Conservation (phyloP, 2,888 invertebrate species). For the Rhingia campestris region DNA sequence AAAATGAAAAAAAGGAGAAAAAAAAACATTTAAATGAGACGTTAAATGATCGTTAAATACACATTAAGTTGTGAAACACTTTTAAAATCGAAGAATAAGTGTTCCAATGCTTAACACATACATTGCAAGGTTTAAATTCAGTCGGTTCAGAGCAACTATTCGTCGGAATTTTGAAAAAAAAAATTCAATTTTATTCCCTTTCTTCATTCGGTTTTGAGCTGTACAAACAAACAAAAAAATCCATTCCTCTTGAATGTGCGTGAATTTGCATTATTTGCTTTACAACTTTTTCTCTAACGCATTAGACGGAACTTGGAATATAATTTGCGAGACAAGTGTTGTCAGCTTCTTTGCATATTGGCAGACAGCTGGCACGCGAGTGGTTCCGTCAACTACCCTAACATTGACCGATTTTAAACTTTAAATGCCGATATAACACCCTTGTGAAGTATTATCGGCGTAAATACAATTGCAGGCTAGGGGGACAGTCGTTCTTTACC, state of each 20-base stretch:
- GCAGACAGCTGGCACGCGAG: conserved; percentile 95
- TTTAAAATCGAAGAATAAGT: too few species aligned
- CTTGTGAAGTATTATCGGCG: too few species aligned
- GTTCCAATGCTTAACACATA: background rate
- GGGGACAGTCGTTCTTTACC: too few species aligned
- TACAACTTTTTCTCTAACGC: conserved; percentile 87
- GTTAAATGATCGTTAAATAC: too few species aligned
- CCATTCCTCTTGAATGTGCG: too few species aligned
- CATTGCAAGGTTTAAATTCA: background rate
- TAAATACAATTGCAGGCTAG: too few species aligned
- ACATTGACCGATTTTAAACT: too few species aligned
- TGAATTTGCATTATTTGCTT: conserved; percentile 68
- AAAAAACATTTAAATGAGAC: too few species aligned
- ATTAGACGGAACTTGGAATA: conserved; percentile 89
- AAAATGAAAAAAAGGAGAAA: too few species aligned
- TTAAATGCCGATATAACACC: too few species aligned
- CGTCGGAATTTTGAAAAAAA: background rate
- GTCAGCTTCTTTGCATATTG: conserved; percentile 98
- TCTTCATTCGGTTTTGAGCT: background rate
- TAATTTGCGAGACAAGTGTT: conserved; percentile 91
- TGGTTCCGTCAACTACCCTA: too few species aligned
- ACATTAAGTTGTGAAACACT: background rate
- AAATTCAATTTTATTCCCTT: conserved; percentile 36
- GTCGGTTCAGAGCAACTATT: conserved; percentile 11
- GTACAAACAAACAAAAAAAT: background rate